These are phyloP conservation scores for Melieria picta DNA, from an alignment of 2,888 invertebrate species.

Conservation along the genomic window DNA sequence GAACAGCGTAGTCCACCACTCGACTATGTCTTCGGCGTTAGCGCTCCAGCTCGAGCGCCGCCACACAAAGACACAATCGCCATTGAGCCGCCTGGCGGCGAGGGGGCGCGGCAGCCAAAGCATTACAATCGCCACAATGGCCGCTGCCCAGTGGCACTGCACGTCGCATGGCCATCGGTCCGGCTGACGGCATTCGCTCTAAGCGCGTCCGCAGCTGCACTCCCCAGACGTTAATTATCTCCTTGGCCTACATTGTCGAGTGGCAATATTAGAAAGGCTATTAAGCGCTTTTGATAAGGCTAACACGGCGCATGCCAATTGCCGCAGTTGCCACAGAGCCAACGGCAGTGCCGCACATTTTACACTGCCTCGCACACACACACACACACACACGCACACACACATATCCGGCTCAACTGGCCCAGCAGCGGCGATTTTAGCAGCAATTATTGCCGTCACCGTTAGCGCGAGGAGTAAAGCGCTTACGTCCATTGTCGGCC, in stretches of 20 bases:
- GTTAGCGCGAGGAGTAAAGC: no score
- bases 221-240: conserved; percentile 39
- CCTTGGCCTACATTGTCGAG: conserved; percentile 36
- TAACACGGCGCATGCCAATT: no score
- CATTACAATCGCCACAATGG: neutral
- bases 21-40: no score
- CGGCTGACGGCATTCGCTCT: conserved; percentile 3
- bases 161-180: no score
- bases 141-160: neutral
- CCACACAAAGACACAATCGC: neutral
- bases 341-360: no score
- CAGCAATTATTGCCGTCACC: no score
- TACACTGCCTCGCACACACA: neutral
- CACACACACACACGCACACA: neutral
- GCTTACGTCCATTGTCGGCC: no score
- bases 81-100: neutral
- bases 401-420: no score
- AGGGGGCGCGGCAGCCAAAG: neutral
- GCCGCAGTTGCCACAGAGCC: no score
- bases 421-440: no score
- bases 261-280: conserved; percentile 32
- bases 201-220: conserved; percentile 18
- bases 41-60: no score
- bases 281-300: conserved; percentile 16
- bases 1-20: no score